Percentiles rank a stretch among this genome's conserved stretches.
Conservation (phyloP, 2,888 invertebrate genomes). For the Thera obeliscata region DNA sequence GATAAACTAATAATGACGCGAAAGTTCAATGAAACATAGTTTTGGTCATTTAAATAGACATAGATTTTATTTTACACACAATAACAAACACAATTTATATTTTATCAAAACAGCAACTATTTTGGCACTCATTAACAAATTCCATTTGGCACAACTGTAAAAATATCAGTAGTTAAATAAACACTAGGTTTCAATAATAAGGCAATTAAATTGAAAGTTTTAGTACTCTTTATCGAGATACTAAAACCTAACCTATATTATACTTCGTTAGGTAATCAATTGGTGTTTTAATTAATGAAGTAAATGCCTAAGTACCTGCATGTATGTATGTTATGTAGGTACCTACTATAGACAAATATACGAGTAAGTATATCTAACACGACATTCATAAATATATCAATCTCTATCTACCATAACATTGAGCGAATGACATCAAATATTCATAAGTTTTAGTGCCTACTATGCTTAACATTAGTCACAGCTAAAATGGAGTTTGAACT, state of each 20-base stretch:
- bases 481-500: conserved; percentile 47
- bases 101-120: conserved; percentile 33
- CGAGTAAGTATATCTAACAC: neutral
- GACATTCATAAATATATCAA: conserved; percentile 14
- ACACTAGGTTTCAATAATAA: no score
- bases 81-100: conserved; percentile 18
- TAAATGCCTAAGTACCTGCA: no score
- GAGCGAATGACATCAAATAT: conserved; percentile 39
- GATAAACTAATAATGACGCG: neutral
- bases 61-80: conserved; percentile 26
- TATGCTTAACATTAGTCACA: conserved; percentile 48
- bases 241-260: no score
- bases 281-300: neutral
- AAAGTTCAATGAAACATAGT: neutral
- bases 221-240: no score
- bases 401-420: conserved; percentile 31
- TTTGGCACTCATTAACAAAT: conserved; percentile 28
- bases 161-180: neutral
- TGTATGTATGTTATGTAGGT: neutral
- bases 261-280: no score
- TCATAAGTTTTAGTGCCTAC: conserved; percentile 39
- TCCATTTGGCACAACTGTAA: conserved; percentile 23
- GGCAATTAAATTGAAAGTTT: no score
- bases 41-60: conserved; percentile 5
- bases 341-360: neutral